Evolutionary conservation across 2,888 invertebrate species (phyloP).

Genomic region (Eucriotettix oculatus): DNA sequence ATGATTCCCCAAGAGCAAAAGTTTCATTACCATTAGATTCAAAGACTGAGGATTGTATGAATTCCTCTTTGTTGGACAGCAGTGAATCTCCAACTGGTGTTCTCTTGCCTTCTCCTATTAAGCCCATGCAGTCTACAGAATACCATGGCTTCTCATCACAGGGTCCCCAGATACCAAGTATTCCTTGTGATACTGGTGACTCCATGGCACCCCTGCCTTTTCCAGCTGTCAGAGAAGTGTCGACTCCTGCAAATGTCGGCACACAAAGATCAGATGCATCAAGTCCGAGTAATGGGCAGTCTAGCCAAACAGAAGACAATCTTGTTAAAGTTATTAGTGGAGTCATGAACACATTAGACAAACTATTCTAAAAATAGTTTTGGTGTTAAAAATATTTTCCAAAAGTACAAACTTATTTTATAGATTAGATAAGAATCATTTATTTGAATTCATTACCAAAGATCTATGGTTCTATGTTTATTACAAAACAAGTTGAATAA

Average conservation of each 20-base stretch:
- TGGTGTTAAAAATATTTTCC: no score
- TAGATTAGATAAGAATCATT: no score
- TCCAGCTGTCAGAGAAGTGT: not conserved
- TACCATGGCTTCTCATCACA: conserved; percentile 24
- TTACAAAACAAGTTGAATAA: no score
- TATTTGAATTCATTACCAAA: no score
- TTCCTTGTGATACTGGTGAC: conserved; percentile 21
- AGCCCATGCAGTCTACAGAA: conserved; percentile 27
- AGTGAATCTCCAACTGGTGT: conserved; percentile 26
- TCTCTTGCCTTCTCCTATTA: conserved; percentile 40
- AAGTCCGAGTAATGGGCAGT: not conserved
- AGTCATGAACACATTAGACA: conserved; percentile 11
- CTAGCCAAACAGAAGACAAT: conserved; percentile 5
- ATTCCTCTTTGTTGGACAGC: conserved; percentile 16
- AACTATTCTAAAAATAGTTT: conserved; percentile 4
- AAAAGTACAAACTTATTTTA: no score
- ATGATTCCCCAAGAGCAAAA: not conserved
- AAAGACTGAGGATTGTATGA: conserved; percentile 3
- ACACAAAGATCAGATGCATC: not conserved
- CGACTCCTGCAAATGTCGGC: not conserved
- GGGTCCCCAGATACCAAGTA: conserved; percentile 20
- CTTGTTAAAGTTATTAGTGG: conserved; percentile 8
- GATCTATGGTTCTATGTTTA: no score
- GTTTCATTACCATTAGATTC: conserved; percentile 1
- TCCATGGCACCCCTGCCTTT: not conserved